Conservation (phyloP, 2,113 vertebrate species). For the Muntiacus reevesi region DNA sequence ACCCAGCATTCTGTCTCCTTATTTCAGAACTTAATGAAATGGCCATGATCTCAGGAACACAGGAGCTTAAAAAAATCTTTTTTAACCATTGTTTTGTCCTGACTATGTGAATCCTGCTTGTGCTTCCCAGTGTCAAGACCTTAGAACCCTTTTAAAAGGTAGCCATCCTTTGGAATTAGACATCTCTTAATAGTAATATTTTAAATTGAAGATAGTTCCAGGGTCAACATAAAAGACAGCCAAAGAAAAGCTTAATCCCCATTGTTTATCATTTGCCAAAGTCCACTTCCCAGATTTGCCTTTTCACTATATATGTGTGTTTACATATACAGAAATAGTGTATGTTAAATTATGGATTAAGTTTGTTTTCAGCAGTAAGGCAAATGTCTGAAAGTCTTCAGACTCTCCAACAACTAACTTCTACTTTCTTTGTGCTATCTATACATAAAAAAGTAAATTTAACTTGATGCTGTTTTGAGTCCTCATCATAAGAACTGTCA, state of each 20-base stretch:
- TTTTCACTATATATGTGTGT: background rate
- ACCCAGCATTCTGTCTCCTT: background rate
- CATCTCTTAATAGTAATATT: background rate
- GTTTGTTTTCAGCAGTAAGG: background rate
- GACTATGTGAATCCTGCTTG: background rate
- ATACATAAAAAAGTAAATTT: background rate
- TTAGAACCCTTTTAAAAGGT: background rate
- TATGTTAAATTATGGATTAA: background rate
- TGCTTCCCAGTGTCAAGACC: background rate
- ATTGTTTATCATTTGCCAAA: background rate
- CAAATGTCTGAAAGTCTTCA: background rate
- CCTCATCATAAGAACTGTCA: background rate
- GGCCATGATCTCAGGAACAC: background rate
- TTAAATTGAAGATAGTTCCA: background rate
- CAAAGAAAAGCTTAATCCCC: background rate
- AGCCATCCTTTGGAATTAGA: background rate
- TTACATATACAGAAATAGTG: background rate
- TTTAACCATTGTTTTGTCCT: background rate
- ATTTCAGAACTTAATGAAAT: background rate
- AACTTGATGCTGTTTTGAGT: background rate
- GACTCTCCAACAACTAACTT: background rate
- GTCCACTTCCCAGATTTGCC: background rate
- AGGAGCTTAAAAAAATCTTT: background rate
- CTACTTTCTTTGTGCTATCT: background rate
- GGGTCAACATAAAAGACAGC: background rate